phyloP scores from a whole-genome alignment of 23 tunicate species.

The Ascidia mentula region DNA sequence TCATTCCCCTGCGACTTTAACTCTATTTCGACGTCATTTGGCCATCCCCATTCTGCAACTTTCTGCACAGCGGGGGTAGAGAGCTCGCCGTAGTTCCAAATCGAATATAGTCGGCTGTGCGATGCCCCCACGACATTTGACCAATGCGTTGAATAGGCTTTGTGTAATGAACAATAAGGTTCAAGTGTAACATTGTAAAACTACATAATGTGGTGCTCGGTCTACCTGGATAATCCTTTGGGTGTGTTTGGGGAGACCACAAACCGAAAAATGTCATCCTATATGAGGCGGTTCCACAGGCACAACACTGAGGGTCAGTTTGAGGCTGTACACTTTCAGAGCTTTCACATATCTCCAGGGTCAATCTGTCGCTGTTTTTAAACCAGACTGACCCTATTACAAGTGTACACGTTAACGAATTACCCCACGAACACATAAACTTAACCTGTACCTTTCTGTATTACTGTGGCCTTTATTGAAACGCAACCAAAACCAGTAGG shows the following conservation, averaged over 20 bases:
- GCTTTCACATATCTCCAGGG: slow-evolving; percentile 43
- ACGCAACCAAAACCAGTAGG: slow-evolving; percentile 62
- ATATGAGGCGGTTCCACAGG: slow-evolving; percentile 78
- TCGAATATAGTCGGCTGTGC: slow-evolving; percentile 48
- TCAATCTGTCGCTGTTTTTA: slow-evolving; percentile 35
- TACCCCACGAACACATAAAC: too few species aligned
- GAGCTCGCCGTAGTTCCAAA: slow-evolving; percentile 92
- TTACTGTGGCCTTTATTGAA: slow-evolving; percentile 43
- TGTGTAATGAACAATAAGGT: neutral
- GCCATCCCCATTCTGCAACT: slow-evolving; percentile 98
- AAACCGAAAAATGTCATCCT: slow-evolving; percentile 85
- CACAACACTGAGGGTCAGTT: slow-evolving; percentile 38
- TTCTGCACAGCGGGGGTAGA: slow-evolving; percentile 84
- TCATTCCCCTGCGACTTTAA: slow-evolving; percentile 49
- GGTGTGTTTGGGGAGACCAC: slow-evolving; percentile 89
- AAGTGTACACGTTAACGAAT: too few species aligned
- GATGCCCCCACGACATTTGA: slow-evolving; percentile 93
- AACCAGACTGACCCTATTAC: slow-evolving; percentile 55
- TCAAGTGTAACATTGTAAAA: neutral
- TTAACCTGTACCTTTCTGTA: slow-evolving; percentile 66
- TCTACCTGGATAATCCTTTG: slow-evolving; percentile 90
- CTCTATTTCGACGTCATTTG: slow-evolving; percentile 59
- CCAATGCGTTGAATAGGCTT: slow-evolving; percentile 96
- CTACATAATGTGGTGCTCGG: neutral
- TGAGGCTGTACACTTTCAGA: neutral